Percentiles rank a stretch among this genome's conserved stretches.
Conservation (phyloP, 2,113 vertebrate species). For the Piaya cayana region DNA sequence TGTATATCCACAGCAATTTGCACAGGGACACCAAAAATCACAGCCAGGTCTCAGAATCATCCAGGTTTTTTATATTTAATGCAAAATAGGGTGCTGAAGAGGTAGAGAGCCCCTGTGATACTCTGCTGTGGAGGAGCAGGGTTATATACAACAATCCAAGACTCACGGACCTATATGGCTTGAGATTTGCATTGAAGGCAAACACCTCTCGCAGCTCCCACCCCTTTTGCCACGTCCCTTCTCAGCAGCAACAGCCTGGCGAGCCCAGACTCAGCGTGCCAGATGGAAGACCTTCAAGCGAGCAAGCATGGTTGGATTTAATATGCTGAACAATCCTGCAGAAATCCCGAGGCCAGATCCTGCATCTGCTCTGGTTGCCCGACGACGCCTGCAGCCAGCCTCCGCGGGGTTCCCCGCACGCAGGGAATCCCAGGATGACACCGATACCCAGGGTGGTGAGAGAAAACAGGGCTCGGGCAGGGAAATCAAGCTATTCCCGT, state of each 20-base stretch:
- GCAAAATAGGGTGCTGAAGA: neutral
- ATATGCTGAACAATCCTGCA: neutral
- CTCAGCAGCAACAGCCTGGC: neutral
- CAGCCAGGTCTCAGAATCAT: neutral
- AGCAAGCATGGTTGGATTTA: neutral
- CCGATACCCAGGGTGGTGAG: accelerated
- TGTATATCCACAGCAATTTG: neutral
- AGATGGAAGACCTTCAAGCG: neutral
- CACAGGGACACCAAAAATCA: accelerated
- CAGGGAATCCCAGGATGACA: neutral
- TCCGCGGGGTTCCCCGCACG: accelerated
- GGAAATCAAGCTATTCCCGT: neutral
- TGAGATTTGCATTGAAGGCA: neutral
- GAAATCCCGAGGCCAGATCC: neutral
- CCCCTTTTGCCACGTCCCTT: neutral
- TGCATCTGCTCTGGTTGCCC: neutral
- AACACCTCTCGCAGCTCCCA: neutral
- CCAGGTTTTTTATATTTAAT: neutral
- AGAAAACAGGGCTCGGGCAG: accelerated
- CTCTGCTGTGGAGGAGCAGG: accelerated
- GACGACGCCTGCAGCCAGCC: accelerated
- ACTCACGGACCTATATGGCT: accelerated
- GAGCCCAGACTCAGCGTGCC: neutral
- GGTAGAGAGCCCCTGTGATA: neutral
- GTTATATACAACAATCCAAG: accelerated